Evolutionary conservation across 2,888 invertebrate species (phyloP).

Genomic region (Plagiodera versicolora): DNA sequence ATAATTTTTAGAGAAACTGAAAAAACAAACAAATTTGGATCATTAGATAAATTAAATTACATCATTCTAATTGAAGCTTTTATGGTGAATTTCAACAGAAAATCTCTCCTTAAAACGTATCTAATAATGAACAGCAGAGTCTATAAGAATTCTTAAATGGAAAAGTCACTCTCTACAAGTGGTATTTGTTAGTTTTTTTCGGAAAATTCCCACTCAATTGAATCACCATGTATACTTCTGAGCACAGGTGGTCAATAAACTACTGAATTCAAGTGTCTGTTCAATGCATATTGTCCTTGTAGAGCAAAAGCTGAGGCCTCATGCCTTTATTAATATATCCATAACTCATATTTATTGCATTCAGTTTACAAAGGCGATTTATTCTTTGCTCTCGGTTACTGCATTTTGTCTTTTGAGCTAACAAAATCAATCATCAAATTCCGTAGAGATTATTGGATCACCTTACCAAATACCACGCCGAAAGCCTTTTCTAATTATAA

Average conservation of each 20-base stretch:
- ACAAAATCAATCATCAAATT: not conserved
- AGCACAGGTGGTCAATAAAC: constrained; percentile 1
- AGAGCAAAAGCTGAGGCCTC: not conserved
- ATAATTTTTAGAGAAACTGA: too few relatives aligned
- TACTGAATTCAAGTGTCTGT: not conserved
- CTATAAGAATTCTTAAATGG: too few relatives aligned
- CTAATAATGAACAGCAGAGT: too few relatives aligned
- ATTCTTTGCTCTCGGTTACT: not conserved
- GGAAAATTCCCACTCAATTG: not conserved
- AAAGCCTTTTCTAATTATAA: not conserved
- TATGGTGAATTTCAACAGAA: too few relatives aligned
- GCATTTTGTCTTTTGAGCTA: not conserved
- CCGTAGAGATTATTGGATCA: not conserved
- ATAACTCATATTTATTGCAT: not conserved
- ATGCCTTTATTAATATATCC: not conserved
- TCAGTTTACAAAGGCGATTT: not conserved
- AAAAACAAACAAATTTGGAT: too few relatives aligned
- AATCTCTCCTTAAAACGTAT: too few relatives aligned
- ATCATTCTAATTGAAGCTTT: too few relatives aligned
- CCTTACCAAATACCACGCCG: not conserved
- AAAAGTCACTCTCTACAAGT: too few relatives aligned
- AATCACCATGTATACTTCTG: not conserved
- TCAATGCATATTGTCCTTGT: constrained; percentile 1
- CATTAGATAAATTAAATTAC: too few relatives aligned
- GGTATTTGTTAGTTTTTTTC: too few relatives aligned